Evolutionary conservation across 2,888 invertebrate genomes (phyloP), one percentile per base, ranked within the genome.

Genomic region (Leucozona laternaria): DNA sequence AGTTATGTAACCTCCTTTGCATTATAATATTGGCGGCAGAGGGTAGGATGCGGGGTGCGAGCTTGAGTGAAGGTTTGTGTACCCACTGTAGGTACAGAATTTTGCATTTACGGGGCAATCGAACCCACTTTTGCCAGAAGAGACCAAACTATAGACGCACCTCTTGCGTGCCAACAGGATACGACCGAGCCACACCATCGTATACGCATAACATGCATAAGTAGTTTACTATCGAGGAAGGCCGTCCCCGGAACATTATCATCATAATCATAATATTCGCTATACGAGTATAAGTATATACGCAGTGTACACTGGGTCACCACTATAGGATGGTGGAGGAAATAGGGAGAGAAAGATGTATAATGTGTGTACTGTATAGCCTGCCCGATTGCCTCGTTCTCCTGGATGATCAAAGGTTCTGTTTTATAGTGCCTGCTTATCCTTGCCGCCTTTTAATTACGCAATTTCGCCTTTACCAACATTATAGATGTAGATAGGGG

Each of bases 1-100:
- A 86, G 82, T 79, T 86, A 82, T 86, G 86, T 86, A 86, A 86
- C 86, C 82, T 78, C 82, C 86, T 82, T 66, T 79, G 86, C 82
- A 82, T 86, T 82, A 86, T 86, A 75, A 86, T 82, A 79, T 81
- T 86, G 81, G 64, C 66, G 48, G 60, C n/a, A n/a, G 45, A 45
- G 64, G 64, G 15, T 2, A 17, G 22, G 6, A 1, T 6, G 50
- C 15, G 58, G 45, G 45, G 31, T 10, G 25, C 20, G 76, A 45
- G n/a, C 34, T n/a, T 25, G 25, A 7, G 55, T 31, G 31, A 45
- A 48, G 66, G 17, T 48, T 66, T 66, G 66, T 66, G 45, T 66
- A 48, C 31, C n/a, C n/a, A 43, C 25, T 62, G 2, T 57, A 57
- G n/a, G 40, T 48, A 64, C 45, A 48, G 48, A 48, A 13, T 66